Evolutionary conservation across 2,888 invertebrate genomes (phyloP).

Genomic region (Scaptomyza tumidula): DNA sequence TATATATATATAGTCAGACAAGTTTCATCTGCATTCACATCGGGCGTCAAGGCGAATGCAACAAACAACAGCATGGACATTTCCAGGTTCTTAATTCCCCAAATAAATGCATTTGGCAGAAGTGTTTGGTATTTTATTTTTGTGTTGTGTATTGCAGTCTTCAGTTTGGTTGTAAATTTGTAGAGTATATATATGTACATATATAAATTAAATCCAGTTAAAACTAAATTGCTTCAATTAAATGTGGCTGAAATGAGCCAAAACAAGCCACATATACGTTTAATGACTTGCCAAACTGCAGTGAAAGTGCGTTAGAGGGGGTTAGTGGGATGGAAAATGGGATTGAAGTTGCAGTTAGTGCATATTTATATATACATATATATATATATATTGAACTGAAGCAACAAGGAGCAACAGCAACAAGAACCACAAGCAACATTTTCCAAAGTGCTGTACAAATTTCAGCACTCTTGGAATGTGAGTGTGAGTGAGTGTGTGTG

Average conservation of each 20-base stretch:
- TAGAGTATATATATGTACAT: conserved; percentile 6
- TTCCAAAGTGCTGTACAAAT: conserved; percentile 69
- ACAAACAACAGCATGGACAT: too few relatives aligned
- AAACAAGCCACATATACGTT: conserved; percentile 35
- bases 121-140: not conserved
- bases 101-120: not conserved
- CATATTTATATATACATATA: conserved; percentile 27
- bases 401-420: conserved; percentile 24
- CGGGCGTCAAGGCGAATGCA: too few relatives aligned
- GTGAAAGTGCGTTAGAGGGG: not conserved
- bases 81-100: too few relatives aligned
- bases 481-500: not conserved
- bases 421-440: conserved; percentile 21
- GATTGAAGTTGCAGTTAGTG: conserved; percentile 23
- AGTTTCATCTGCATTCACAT: too few relatives aligned
- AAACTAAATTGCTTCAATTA: conserved; percentile 69
- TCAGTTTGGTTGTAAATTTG: conserved; percentile 1
- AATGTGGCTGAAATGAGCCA: conserved; percentile 58
- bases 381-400: conserved; percentile 61
- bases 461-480: conserved; percentile 30
- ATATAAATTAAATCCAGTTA: conserved; percentile 55
- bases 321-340: too few relatives aligned
- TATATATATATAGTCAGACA: too few relatives aligned
- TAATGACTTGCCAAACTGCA: conserved; percentile 71
- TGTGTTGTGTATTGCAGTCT: not conserved